Percentiles rank a stretch among this genome's conserved stretches.
These are phyloP conservation scores for Mesoclemmys tuberculata DNA, from an alignment of 2,113 vertebrate genomes.

Conservation along the genomic window DNA sequence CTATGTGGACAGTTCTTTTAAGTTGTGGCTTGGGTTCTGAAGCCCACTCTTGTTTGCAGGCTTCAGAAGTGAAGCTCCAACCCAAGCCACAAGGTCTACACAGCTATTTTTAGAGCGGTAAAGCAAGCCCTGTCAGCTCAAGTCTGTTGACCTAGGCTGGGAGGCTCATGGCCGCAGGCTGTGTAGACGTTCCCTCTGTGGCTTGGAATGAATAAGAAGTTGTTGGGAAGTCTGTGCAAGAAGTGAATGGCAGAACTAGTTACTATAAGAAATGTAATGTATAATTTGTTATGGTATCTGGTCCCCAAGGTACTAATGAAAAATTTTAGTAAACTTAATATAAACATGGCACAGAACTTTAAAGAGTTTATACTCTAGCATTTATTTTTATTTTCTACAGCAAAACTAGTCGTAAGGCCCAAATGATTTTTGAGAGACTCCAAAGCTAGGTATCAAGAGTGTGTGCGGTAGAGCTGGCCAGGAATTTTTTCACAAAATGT, in stretches of 20 bases:
- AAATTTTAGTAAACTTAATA: neutral
- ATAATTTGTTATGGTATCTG: neutral
- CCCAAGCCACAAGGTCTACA: too few relatives aligned
- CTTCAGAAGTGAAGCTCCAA: too few relatives aligned
- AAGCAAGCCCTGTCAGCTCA: too few relatives aligned
- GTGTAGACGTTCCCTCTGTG: neutral
- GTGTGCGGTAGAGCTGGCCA: neutral
- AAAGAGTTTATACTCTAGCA: neutral
- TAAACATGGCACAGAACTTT: neutral
- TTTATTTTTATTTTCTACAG: neutral
- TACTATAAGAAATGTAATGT: neutral
- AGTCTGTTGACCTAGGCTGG: neutral
- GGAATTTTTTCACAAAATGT: too few relatives aligned
- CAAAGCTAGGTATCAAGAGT: neutral
- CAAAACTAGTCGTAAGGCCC: neutral
- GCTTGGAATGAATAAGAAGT: neutral
- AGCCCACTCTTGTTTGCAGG: too few relatives aligned
- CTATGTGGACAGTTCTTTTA: neutral
- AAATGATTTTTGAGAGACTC: neutral
- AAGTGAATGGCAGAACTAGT: neutral
- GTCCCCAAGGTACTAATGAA: neutral
- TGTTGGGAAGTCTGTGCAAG: neutral
- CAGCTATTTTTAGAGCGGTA: too few relatives aligned
- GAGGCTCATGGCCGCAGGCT: neutral
- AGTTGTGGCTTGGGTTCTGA: neutral